Conservation (phyloP, 1,140 invertebrate genomes). For the Oncopeltus fasciatus region DNA sequence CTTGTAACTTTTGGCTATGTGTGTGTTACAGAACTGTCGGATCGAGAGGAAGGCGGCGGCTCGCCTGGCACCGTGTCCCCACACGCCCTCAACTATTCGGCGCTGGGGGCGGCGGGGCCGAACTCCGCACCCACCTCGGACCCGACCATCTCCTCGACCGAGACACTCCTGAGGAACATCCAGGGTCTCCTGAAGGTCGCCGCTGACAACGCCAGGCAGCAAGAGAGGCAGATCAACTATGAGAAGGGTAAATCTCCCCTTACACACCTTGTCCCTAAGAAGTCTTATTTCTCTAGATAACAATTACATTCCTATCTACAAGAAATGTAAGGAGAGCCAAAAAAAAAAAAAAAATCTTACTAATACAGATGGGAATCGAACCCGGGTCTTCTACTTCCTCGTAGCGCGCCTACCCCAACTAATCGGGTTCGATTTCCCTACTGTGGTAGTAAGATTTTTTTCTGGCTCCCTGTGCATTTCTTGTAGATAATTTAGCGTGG, state of each 20-base stretch:
- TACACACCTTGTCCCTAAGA: not conserved
- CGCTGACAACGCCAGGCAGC: slow-evolving; percentile 85
- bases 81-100: slow-evolving; percentile 56
- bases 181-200: slow-evolving; percentile 88
- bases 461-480: too few species aligned
- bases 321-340: too few species aligned
- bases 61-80: slow-evolving; percentile 43
- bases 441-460: too few species aligned
- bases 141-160: slow-evolving; percentile 60
- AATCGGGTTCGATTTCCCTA: too few species aligned
- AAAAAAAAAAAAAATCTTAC: too few species aligned
- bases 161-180: slow-evolving; percentile 84
- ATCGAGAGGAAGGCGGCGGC: slow-evolving; percentile 39
- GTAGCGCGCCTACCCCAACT: too few species aligned
- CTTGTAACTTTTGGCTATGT: too few species aligned
- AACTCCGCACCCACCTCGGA: slow-evolving; percentile 35
- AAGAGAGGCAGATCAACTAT: slow-evolving; percentile 86
- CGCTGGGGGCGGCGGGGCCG: slow-evolving; percentile 32
- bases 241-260: slow-evolving; percentile 69
- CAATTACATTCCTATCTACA: too few species aligned
- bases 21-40: slow-evolving; percentile 42
- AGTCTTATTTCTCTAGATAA: too few species aligned
- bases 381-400: too few species aligned
- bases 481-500: too few species aligned
- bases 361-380: too few species aligned